Evolutionary conservation across 64 coral and sea anemone genomes (phyloP).

Genomic region (Astreopora myriophthalma): DNA sequence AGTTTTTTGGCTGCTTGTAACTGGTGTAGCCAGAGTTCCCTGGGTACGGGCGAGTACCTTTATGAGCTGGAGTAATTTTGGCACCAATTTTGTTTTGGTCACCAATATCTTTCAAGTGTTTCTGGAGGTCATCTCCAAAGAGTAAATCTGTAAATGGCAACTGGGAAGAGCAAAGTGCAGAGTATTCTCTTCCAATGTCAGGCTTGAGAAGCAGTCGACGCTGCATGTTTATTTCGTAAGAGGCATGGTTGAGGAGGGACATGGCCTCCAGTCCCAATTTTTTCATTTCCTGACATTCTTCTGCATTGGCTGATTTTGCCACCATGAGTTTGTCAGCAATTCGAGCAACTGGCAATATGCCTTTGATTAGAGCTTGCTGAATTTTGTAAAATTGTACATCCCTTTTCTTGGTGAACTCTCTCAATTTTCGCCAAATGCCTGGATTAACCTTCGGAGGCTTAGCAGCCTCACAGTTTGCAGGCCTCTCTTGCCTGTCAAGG

Average conservation of each 20-base stretch:
- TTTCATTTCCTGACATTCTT: too few species aligned
- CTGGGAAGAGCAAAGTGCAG: conserved; percentile 20
- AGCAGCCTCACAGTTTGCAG: too few species aligned
- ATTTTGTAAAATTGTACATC: conserved; percentile 50
- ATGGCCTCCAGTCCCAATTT: too few species aligned
- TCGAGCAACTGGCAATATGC: conserved; percentile 36
- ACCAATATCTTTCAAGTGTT: conserved; percentile 52
- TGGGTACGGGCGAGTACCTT: neutral
- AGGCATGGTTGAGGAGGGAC: conserved; percentile 52
- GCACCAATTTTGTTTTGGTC: conserved; percentile 56
- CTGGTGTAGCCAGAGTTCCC: conserved; percentile 5
- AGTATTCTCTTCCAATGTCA: conserved; percentile 48
- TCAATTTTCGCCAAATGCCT: conserved; percentile 47
- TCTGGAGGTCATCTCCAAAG: conserved; percentile 68
- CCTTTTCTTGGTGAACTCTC: conserved; percentile 31
- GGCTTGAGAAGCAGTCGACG: conserved; percentile 33
- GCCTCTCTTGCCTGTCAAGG: too few species aligned
- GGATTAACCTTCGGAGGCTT: too few species aligned
- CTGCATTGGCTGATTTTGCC: too few species aligned
- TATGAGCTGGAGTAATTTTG: conserved; percentile 8
- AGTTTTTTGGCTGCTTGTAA: conserved; percentile 15
- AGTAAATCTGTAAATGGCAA: conserved; percentile 67
- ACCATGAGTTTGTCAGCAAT: too few species aligned
- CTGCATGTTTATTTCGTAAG: conserved; percentile 59
- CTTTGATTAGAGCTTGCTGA: conserved; percentile 33